Conservation (phyloP, 2,888 invertebrate species). For the Geotrupes spiniger region DNA sequence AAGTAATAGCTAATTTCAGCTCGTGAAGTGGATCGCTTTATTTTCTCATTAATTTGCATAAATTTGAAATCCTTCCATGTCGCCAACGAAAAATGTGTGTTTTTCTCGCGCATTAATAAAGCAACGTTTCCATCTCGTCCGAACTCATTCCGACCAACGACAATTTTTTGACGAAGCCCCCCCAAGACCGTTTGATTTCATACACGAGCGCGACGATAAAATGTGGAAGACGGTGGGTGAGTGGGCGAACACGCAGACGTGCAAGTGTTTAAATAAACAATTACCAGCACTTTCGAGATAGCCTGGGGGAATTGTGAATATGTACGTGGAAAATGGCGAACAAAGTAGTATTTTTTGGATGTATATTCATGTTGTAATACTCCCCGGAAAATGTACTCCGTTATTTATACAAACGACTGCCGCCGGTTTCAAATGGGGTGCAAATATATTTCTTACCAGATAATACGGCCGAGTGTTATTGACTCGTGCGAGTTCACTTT, state of each 20-base stretch:
- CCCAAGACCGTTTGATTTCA: too few relatives aligned
- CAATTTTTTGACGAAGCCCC: too few relatives aligned
- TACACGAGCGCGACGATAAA: neutral
- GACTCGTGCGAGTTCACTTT: too few relatives aligned
- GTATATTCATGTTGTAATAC: slow-evolving; percentile 10
- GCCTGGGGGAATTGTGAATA: slow-evolving; percentile 14
- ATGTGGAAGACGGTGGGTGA: neutral
- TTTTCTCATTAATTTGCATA: slow-evolving; percentile 2
- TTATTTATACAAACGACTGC: slow-evolving; percentile 17
- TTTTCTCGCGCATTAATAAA: too few relatives aligned
- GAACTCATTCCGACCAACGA: too few relatives aligned
- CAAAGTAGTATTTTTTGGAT: slow-evolving; percentile 17
- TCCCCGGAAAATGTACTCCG: slow-evolving; percentile 10
- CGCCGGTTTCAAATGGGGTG: neutral
- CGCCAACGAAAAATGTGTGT: too few relatives aligned
- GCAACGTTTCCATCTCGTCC: too few relatives aligned
- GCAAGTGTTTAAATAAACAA: slow-evolving; percentile 22
- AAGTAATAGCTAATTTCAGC: slow-evolving; percentile 5
- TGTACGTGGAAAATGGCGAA: slow-evolving; percentile 15
- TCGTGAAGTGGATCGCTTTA: neutral
- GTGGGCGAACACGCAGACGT: neutral
- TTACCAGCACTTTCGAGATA: slow-evolving; percentile 20
- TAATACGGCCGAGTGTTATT: too few relatives aligned
- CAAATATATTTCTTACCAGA: too few relatives aligned
- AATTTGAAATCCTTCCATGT: too few relatives aligned